phyloP scores from a whole-genome alignment of 2,797 vertebrate species.

The Sciaenops ocellatus region DNA sequence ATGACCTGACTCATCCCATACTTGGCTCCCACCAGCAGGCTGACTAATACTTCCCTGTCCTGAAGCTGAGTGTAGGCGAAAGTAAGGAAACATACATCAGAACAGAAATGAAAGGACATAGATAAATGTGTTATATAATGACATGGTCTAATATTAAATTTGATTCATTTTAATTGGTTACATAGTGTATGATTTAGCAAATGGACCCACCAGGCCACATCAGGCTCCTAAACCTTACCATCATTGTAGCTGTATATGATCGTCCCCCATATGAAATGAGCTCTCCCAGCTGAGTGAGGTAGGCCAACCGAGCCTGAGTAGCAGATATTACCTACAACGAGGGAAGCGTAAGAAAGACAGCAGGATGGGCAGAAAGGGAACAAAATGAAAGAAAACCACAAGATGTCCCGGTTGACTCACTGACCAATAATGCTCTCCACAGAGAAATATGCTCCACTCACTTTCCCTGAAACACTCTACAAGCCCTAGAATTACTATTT shows the following conservation, averaged over 20 bases:
- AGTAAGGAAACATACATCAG: neutral
- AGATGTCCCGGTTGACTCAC: neutral
- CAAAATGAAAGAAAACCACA: slow-evolving; percentile 1
- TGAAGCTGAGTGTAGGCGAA: slow-evolving; percentile 87
- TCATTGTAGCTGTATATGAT: slow-evolving; percentile 95
- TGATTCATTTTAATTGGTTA: neutral
- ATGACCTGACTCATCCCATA: slow-evolving; percentile 98
- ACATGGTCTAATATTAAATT: neutral
- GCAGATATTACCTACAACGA: slow-evolving; percentile 88
- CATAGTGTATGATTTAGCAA: neutral
- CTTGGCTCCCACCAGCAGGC: slow-evolving; percentile 93
- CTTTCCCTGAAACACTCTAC: slow-evolving; percentile 15
- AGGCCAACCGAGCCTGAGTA: slow-evolving; percentile 92
- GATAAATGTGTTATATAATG: neutral
- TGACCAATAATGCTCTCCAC: slow-evolving; percentile 15
- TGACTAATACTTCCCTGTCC: slow-evolving; percentile 94
- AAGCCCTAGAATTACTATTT: neutral
- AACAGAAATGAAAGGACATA: neutral
- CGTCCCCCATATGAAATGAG: slow-evolving; percentile 96
- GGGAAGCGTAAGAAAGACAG: slow-evolving; percentile 24
- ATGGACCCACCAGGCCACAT: neutral
- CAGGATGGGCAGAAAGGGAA: neutral
- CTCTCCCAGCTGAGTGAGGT: slow-evolving; percentile 96
- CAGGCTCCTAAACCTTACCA: slow-evolving; percentile 83
- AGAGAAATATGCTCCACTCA: slow-evolving; percentile 8